Percentiles rank a stretch among this genome's conserved stretches.
Evolutionary conservation across 2,888 invertebrate genomes (phyloP).

Genomic region (Gasteruption jaculator): DNA sequence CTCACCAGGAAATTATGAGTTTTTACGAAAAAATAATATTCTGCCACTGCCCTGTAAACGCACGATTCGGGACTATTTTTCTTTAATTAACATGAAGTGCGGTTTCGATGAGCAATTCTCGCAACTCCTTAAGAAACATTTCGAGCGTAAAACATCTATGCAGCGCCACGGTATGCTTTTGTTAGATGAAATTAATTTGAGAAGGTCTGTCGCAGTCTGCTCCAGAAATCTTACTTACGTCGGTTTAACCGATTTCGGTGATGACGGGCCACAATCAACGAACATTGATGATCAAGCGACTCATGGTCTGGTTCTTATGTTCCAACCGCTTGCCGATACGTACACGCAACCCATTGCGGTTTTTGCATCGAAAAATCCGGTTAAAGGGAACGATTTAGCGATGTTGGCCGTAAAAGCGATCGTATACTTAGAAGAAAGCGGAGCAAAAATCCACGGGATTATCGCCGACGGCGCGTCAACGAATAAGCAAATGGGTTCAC

Average conservation of each 20-base stretch:
- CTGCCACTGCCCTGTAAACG: constrained; percentile 17
- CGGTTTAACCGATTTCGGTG: constrained; percentile 21
- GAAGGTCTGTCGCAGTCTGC: constrained; percentile 19
- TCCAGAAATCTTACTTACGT: constrained; percentile 16
- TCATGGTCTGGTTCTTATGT: constrained; percentile 22
- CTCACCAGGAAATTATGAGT: constrained; percentile 21
- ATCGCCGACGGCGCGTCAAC: constrained; percentile 24
- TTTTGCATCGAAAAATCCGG: constrained; percentile 19
- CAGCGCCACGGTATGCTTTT: constrained; percentile 23
- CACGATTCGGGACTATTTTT: constrained; percentile 21
- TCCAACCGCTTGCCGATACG: constrained; percentile 19
- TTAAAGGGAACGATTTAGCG: constrained; percentile 17
- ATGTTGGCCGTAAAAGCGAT: constrained; percentile 22
- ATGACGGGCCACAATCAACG: constrained; percentile 10
- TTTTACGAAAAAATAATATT: constrained; percentile 17
- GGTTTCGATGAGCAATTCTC: constrained; percentile 26
- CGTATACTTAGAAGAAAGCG: constrained; percentile 20
- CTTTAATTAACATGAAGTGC: constrained; percentile 20
- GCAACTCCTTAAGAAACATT: constrained; percentile 18
- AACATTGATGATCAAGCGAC: constrained; percentile 16
- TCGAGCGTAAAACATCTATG: constrained; percentile 18
- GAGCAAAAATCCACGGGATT: constrained; percentile 24
- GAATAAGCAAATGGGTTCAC: constrained; percentile 24
- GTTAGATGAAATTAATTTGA: constrained; percentile 23
- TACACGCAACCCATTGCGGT: constrained; percentile 23